These are phyloP conservation scores for Morphnarchus princeps DNA, from an alignment of 2,113 vertebrate species.

Conservation along the genomic window DNA sequence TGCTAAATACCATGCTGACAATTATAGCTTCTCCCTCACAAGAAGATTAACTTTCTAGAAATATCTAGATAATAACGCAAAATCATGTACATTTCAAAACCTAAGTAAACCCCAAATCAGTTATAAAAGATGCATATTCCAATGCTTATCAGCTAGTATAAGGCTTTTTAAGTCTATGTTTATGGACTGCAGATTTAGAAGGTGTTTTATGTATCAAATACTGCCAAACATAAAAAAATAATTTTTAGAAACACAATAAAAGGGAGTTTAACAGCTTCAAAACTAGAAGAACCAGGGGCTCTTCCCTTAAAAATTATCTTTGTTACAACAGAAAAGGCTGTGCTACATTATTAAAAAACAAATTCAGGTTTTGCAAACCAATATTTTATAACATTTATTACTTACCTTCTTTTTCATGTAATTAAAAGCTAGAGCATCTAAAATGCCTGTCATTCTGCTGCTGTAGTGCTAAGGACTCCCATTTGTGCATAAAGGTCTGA, in stretches of 20 bases:
- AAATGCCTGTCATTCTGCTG: background rate
- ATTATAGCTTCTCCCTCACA: background rate
- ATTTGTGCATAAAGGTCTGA: background rate
- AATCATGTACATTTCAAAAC: background rate
- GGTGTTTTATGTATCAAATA: background rate
- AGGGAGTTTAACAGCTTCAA: background rate
- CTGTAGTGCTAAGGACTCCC: background rate
- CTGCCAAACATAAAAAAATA: background rate
- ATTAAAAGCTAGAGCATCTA: background rate
- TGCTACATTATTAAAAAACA: background rate
- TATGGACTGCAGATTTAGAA: background rate
- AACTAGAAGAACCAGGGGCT: background rate
- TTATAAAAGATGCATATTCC: background rate
- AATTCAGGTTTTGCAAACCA: background rate
- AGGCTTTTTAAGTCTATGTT: background rate
- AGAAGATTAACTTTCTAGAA: background rate
- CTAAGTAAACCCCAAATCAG: background rate
- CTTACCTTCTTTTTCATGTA: background rate
- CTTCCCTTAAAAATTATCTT: background rate
- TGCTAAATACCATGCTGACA: background rate
- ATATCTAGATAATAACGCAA: background rate
- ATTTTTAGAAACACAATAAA: background rate
- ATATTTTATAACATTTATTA: background rate
- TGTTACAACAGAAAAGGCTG: background rate
- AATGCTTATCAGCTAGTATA: background rate